Percentiles rank a stretch among this genome's conserved stretches.
These are phyloP conservation scores for Agrotis puta DNA, from an alignment of 2,888 invertebrate genomes.

Conservation along the genomic window DNA sequence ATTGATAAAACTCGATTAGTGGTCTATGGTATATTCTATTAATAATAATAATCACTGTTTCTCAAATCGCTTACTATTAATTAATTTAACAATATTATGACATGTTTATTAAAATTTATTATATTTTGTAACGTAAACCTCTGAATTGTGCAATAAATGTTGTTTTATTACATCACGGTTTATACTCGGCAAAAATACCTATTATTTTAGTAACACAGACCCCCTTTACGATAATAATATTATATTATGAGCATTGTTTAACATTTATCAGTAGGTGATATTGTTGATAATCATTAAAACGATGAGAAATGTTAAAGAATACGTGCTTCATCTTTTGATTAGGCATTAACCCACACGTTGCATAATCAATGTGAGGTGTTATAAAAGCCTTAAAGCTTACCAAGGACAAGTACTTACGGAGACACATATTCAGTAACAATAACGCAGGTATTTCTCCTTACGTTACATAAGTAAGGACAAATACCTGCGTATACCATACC, in stretches of 20 bases:
- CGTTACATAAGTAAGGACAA: too few species aligned
- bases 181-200: neutral
- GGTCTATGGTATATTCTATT: too few species aligned
- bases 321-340: neutral
- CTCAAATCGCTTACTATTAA: slow-evolving; percentile 18
- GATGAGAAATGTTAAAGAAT: neutral
- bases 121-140: neutral
- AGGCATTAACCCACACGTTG: neutral
- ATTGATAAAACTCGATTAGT: neutral
- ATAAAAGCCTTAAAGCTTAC: too few species aligned
- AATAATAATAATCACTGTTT: neutral
- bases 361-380: neutral
- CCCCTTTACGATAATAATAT: neutral
- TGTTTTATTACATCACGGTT: neutral
- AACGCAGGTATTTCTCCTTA: too few species aligned
- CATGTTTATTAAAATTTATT: slow-evolving; percentile 5
- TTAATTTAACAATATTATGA: too few species aligned
- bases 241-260: neutral
- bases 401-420: too few species aligned
- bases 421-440: too few species aligned
- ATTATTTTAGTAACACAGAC: slow-evolving; percentile 10
- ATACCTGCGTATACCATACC: too few species aligned
- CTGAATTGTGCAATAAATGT: neutral
- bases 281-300: too few species aligned
- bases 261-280: too few species aligned